Percentiles rank a stretch among this genome's conserved stretches.
Evolutionary conservation across 2,113 vertebrate species (phyloP).

Genomic region (Scatophagus argus): DNA sequence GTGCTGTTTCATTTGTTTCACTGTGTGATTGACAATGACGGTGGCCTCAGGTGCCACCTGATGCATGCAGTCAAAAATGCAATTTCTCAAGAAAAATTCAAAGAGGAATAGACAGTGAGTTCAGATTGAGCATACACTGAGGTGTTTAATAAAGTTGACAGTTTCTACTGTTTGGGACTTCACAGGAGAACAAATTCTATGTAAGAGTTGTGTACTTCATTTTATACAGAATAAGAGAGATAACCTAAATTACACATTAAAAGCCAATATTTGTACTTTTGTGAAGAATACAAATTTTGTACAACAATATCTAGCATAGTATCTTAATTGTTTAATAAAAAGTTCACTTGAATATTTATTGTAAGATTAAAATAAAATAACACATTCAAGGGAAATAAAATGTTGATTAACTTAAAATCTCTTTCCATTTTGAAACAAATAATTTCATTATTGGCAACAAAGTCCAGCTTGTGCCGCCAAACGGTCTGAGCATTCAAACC

Average conservation of each 20-base stretch:
- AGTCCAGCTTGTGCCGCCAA: slow-evolving; percentile 99
- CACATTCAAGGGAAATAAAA: slow-evolving; percentile 96
- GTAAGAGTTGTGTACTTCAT: slow-evolving; percentile 82
- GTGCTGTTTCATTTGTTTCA: neutral
- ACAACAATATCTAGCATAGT: slow-evolving; percentile 98
- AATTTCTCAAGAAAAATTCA: slow-evolving; percentile 37
- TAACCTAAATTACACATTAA: slow-evolving; percentile 91
- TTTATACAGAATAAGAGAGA: slow-evolving; percentile 87
- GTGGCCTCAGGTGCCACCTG: too few species aligned
- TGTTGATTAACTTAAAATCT: slow-evolving; percentile 92
- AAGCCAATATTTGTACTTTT: slow-evolving; percentile 99
- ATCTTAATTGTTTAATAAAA: slow-evolving; percentile 98
- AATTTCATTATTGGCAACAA: slow-evolving; percentile 98
- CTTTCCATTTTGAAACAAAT: slow-evolving; percentile 91
- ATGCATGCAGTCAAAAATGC: slow-evolving; percentile 20
- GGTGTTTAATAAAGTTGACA: slow-evolving; percentile 87
- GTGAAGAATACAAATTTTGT: slow-evolving; percentile 98
- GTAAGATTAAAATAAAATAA: slow-evolving; percentile 98
- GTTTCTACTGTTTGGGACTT: slow-evolving; percentile 84
- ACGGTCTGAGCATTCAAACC: slow-evolving; percentile 92
- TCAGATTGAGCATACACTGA: slow-evolving; percentile 82
- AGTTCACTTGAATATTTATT: slow-evolving; percentile 99
- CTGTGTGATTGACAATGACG: neutral
- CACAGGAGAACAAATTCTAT: slow-evolving; percentile 86
- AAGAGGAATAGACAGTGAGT: slow-evolving; percentile 78